These are phyloP conservation scores for Lepetodrilus schrolli DNA, from an alignment of 2,888 invertebrate genomes.

Conservation along the genomic window DNA sequence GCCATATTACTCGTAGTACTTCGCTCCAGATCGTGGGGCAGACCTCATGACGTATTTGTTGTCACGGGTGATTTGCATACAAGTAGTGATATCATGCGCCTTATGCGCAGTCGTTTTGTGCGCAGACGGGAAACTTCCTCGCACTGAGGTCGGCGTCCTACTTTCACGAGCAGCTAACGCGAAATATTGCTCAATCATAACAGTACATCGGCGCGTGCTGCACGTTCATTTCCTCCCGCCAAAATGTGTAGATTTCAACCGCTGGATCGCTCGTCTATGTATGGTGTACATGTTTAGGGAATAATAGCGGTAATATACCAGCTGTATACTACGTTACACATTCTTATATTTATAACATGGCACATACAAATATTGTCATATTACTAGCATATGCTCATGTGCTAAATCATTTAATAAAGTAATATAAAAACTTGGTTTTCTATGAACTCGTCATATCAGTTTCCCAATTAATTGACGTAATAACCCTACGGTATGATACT, in stretches of 20 bases:
- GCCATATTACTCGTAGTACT: constrained; percentile 28
- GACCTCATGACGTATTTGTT: constrained; percentile 68
- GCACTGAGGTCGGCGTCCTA: constrained; percentile 2
- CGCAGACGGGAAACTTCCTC: constrained; percentile 52
- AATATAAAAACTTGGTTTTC: too few species aligned
- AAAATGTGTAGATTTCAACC: constrained; percentile 8
- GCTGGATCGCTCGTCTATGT: not conserved
- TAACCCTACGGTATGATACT: too few species aligned
- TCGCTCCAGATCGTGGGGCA: constrained; percentile 44
- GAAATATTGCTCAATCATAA: not conserved
- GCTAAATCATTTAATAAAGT: too few species aligned
- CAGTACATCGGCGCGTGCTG: constrained; percentile 19
- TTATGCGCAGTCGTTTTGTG: constrained; percentile 58
- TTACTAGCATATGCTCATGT: too few species aligned
- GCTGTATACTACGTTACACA: too few species aligned
- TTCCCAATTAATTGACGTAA: too few species aligned
- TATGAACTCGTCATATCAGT: too few species aligned
- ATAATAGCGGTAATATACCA: too few species aligned
- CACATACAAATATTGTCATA: too few species aligned
- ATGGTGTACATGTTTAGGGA: too few species aligned
- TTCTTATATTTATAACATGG: too few species aligned
- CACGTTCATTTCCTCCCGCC: not conserved
- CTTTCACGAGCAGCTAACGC: not conserved
- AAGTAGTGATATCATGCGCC: constrained; percentile 47
- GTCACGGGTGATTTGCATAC: constrained; percentile 73